Conservation (phyloP, 2,797 vertebrate genomes). For the Squalus acanthias region DNA sequence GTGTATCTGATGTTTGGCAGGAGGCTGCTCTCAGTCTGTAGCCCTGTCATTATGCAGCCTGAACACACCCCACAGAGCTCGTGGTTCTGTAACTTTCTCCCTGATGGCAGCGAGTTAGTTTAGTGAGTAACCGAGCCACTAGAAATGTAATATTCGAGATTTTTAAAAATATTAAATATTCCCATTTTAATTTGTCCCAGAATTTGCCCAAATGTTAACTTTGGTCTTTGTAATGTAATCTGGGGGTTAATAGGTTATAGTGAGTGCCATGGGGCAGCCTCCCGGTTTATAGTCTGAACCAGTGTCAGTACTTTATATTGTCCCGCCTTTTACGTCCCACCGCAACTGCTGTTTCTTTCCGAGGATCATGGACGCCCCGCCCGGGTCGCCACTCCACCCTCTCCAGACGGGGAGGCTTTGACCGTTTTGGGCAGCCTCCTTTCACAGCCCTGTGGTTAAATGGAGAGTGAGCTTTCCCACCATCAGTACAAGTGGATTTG, state of each 20-base stretch:
- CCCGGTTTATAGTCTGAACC: background rate
- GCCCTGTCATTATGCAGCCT: background rate
- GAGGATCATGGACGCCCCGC: too few species aligned
- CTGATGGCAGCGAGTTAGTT: background rate
- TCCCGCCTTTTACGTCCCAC: background rate
- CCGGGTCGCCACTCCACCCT: background rate
- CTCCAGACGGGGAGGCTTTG: background rate
- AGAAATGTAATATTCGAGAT: background rate
- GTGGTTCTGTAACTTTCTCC: background rate
- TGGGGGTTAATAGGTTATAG: background rate
- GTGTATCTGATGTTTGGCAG: too few species aligned
- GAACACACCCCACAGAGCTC: background rate
- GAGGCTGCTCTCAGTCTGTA: background rate
- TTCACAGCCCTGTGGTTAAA: background rate
- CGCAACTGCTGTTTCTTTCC: background rate
- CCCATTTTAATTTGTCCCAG: background rate
- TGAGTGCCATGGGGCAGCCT: background rate
- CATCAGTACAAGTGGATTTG: background rate
- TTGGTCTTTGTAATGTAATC: background rate
- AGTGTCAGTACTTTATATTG: background rate
- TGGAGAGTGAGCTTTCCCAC: background rate
- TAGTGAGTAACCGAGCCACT: background rate
- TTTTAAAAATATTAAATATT: background rate
- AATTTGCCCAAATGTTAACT: background rate
- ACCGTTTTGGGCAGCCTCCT: background rate